These are phyloP conservation scores for Ligdia adustata DNA, from an alignment of 2,888 invertebrate genomes.

Conservation along the genomic window DNA sequence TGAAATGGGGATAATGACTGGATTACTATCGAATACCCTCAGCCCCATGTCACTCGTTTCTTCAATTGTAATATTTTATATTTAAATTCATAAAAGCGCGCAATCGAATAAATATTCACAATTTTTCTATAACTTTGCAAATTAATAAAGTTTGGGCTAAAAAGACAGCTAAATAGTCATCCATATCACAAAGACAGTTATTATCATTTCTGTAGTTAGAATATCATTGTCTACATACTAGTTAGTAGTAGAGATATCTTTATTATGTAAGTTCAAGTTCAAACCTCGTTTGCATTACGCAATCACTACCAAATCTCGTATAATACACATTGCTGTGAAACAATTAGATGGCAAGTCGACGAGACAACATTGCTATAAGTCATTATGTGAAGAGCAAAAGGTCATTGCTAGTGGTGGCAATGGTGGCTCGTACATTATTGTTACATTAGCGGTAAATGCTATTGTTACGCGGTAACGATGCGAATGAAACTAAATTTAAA, in stretches of 20 bases:
- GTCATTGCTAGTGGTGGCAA: constrained; percentile 26
- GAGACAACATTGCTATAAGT: constrained; percentile 12
- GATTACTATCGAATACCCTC: constrained; percentile 13
- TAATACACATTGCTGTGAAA: constrained; percentile 4
- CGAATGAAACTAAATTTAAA: constrained; percentile 51
- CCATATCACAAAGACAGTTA: too few relatives aligned
- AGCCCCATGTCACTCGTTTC: too few relatives aligned
- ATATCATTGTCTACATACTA: too few relatives aligned
- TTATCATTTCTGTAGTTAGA: too few relatives aligned
- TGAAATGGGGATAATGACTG: constrained; percentile 28
- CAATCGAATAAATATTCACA: too few relatives aligned
- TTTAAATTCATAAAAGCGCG: too few relatives aligned
- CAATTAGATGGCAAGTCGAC: constrained; percentile 4
- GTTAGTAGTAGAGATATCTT: too few relatives aligned
- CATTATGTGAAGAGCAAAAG: constrained; percentile 29
- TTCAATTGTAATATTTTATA: too few relatives aligned
- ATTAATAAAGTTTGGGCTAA: too few relatives aligned
- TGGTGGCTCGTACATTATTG: constrained; percentile 25
- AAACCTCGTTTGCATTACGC: not conserved
- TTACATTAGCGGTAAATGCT: constrained; percentile 36
- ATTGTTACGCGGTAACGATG: constrained; percentile 35
- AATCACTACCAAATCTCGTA: constrained; percentile 2
- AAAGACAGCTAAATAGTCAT: too few relatives aligned
- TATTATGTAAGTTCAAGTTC: constrained; percentile 12
- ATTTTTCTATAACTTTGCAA: too few relatives aligned